Conservation (phyloP, 2,888 invertebrate genomes). For the Noctua comes region DNA sequence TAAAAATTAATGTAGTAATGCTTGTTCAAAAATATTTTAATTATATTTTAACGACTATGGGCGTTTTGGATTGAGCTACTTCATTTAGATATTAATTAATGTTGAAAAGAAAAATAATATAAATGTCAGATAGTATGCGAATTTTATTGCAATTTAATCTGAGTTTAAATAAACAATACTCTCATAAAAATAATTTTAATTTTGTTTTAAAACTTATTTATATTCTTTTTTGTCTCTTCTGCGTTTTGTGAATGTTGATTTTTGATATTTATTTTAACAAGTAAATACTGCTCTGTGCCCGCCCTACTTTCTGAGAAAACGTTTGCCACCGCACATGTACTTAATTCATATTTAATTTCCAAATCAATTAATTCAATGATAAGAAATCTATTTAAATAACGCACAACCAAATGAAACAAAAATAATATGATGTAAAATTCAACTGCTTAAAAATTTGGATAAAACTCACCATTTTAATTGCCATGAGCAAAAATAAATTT, state of each 20-base stretch:
- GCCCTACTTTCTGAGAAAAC: conserved; percentile 37
- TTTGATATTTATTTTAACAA: background rate
- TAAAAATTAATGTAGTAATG: conserved; percentile 32
- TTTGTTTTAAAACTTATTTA: background rate
- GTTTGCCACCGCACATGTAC: conserved; percentile 23
- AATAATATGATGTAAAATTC: conserved; percentile 18
- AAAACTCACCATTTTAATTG: conserved; percentile 88
- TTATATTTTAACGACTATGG: conserved; percentile 37
- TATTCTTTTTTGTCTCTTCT: background rate
- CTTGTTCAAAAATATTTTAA: conserved; percentile 37
- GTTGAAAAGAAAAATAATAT: background rate
- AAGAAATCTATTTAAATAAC: conserved; percentile 50
- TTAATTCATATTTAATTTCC: conserved; percentile 54
- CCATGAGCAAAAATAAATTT: conserved; percentile 88
- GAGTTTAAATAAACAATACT: background rate
- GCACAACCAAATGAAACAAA: conserved; percentile 9
- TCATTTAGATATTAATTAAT: conserved; percentile 22
- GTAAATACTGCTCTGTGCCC: background rate
- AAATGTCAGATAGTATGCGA: conserved; percentile 5
- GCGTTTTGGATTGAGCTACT: conserved; percentile 6
- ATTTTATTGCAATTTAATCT: conserved; percentile 32
- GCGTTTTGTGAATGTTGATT: background rate
- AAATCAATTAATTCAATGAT: conserved; percentile 55
- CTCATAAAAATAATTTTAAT: background rate
- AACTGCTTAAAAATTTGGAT: conserved; percentile 53